Evolutionary conservation across 1,140 invertebrate genomes (phyloP), one percentile per base, ranked within the genome.

Genomic region (Hylaeus anthracinus): DNA sequence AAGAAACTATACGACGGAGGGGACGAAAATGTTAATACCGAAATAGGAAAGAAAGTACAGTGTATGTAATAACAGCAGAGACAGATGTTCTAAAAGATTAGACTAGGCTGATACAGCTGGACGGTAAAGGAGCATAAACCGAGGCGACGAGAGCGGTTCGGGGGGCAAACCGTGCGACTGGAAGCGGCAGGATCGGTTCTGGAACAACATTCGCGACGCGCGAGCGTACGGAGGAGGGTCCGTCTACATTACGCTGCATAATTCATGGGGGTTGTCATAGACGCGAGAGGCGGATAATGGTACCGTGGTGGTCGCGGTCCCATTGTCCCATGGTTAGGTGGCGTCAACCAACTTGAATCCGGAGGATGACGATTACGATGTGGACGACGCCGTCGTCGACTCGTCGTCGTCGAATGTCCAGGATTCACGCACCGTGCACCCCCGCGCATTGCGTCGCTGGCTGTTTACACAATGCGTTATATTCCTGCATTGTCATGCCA

Each of bases 171-270:
- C 72, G 80, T 67, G 78, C 76, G 84, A 63, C 75, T 85, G 86
- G 70, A 75, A 81, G 58, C 80, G 79, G 67, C 63, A 61, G 64
- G 82, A 79, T 86, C 81, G 88, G 90, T 89, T 88, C 87, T 88
- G 88, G 89, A 89, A 89, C 86, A 88, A 88, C 84, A 82, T 81
- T 84, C 79, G 48, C 58, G 69, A 43, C 37, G 83, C 70, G 79
- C 41, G 71, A 53, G 69, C 65, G 64, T 43, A 80, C 71, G 56
- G 84, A 81, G 85, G 86, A 87, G 87, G 74, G 84, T 92, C 90
- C 90, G 90, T 92, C 90, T 92, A 91, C 90, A 90, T 90, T 91
- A 90, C 90, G 89, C 90, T 92, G 91, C 92, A 92, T 92, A 92
- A 92, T 92, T 92, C 91, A 92, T 92, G 87, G 88, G 51, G 86